A percentile compares a stretch with the other conserved stretches of the same genome.
Evolutionary conservation across 2,888 invertebrate genomes (phyloP).

Genomic region (Eupithecia subfuscata): DNA sequence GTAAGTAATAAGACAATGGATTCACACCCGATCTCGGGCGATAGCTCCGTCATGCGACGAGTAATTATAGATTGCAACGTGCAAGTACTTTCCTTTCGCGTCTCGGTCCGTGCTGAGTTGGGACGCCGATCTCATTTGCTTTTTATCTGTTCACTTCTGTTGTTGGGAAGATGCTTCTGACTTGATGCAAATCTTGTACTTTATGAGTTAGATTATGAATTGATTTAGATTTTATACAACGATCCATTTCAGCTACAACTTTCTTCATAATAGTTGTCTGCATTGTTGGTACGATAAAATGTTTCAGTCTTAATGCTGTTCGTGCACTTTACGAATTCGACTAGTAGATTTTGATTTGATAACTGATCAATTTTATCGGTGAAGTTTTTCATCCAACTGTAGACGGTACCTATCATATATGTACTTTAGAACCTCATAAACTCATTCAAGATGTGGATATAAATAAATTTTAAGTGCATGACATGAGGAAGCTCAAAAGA

Average conservation of each 20-base stretch:
- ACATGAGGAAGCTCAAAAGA: slow-evolving; percentile 11
- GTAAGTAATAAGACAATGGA: slow-evolving; percentile 24
- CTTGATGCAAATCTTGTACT: background rate
- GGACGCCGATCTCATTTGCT: slow-evolving; percentile 23
- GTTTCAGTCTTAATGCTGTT: background rate
- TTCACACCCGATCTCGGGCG: slow-evolving; percentile 28
- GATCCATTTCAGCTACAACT: background rate
- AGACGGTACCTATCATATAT: background rate
- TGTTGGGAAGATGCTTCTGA: background rate
- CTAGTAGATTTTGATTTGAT: background rate
- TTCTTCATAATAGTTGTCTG: background rate
- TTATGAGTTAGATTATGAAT: background rate
- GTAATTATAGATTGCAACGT: slow-evolving; percentile 45
- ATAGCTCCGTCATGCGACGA: slow-evolving; percentile 42
- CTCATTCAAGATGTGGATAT: background rate
- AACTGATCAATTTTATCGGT: background rate
- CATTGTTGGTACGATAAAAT: background rate
- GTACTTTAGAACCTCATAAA: background rate
- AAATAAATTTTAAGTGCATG: slow-evolving; percentile 1
- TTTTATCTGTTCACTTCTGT: slow-evolving; percentile 8
- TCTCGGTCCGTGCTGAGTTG: slow-evolving; percentile 34
- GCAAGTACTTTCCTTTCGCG: slow-evolving; percentile 46
- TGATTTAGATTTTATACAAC: background rate
- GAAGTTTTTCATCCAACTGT: background rate
- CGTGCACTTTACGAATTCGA: background rate